Evolutionary conservation across 2,113 vertebrate species (phyloP), one percentile per base, ranked within the genome.

Genomic region (Furnarius figulus): DNA sequence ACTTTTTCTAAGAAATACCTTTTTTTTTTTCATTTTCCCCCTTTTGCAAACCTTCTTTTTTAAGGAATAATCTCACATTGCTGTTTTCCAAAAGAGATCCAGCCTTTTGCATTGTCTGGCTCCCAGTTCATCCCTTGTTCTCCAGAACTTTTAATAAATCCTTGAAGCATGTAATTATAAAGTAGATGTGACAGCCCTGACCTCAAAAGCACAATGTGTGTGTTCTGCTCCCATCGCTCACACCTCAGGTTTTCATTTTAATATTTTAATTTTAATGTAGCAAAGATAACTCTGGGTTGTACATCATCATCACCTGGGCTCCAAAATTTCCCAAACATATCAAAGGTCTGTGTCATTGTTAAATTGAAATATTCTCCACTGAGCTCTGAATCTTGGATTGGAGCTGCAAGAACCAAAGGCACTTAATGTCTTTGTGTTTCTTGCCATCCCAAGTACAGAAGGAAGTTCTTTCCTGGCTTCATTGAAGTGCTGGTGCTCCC

Each of bases 161-260:
- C 97, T 98, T 98, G 98, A 98, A 96, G 90, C 95, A 97, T 98
- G 96, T 98, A 98, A 98, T 98, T 99, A 97, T 97, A 94, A 98
- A 98, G 92, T 95, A 98, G 97, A 98, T 98, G 97, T 98, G 98
- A 98, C 97, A 98, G 97, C 97, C 81, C 97, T 96, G 97, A 98
- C 98, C 98, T 98, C 80, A 92, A 68, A 90, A 95, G 78, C 95
- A 91, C 95, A 89, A 87, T 92, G 97, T 93, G 84, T 89, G 96
- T 97, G 85, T 97, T 85, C 91, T 70, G 18, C 82, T 96, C 94
- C 75, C 94, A 97, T 97, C 95, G 78, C 95, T 98, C 97, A 98
- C 89, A 90, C 93, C 96, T 98, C 92, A 91, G 97, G 97, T 98
- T 98, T 98, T 97, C 97, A 98, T 97, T 97, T 96, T 96, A 92